These are phyloP conservation scores for Pseudomyrmex sp. DNA, from an alignment of 1,140 invertebrate genomes.

Conservation along the genomic window DNA sequence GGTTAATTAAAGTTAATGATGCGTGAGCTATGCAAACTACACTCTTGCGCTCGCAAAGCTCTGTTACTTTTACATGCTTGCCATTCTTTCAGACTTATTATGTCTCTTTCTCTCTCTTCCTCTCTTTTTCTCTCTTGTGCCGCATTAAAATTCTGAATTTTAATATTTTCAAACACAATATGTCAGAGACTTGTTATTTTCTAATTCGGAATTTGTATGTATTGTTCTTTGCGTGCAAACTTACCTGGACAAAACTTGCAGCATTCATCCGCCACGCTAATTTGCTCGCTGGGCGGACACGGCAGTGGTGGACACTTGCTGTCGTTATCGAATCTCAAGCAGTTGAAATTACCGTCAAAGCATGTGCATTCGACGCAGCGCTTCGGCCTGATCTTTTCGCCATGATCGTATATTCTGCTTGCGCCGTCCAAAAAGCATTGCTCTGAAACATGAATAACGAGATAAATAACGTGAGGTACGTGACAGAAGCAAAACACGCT, in stretches of 20 bases:
- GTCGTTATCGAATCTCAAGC: constrained; percentile 90
- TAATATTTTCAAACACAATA: background rate
- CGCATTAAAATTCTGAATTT: background rate
- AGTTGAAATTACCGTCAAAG: constrained; percentile 92
- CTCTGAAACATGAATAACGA: constrained; percentile 85
- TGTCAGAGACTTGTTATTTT: too few species aligned
- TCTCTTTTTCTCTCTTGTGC: background rate
- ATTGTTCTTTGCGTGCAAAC: background rate
- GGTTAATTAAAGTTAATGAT: constrained; percentile 39
- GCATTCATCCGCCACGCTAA: constrained; percentile 93
- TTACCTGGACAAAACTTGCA: constrained; percentile 96
- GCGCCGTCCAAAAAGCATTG: constrained; percentile 91
- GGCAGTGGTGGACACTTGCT: constrained; percentile 91
- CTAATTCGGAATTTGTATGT: background rate
- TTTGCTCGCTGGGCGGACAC: constrained; percentile 92
- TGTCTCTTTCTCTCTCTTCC: too few species aligned
- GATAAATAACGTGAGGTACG: constrained; percentile 22
- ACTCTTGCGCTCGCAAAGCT: constrained; percentile 3
- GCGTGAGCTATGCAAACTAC: constrained; percentile 17
- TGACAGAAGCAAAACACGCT: constrained; percentile 22
- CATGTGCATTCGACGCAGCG: constrained; percentile 92
- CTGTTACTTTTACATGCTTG: constrained; percentile 24
- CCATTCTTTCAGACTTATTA: background rate
- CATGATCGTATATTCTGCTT: constrained; percentile 91
- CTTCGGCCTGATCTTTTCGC: constrained; percentile 90